phyloP scores from a whole-genome alignment of 1,140 invertebrate species.

The Procambarus clarkii region DNA sequence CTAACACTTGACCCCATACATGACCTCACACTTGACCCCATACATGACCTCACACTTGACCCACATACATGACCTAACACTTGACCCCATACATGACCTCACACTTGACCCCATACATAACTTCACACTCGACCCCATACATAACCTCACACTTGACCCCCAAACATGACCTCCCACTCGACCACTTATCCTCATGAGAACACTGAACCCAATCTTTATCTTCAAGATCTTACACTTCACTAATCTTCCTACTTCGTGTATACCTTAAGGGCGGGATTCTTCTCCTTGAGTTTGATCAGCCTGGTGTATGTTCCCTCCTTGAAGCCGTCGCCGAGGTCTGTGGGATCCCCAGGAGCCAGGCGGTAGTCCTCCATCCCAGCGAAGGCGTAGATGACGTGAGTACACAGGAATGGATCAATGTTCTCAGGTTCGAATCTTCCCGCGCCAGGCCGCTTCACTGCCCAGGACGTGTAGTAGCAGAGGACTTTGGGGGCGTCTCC shows the following conservation, averaged over 20 bases:
- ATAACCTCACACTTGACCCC: no score
- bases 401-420: slow-evolving; percentile 90
- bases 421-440: slow-evolving; percentile 92
- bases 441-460: slow-evolving; percentile 88
- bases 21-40: no score
- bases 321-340: slow-evolving; percentile 79
- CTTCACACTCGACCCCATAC: no score
- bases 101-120: no score
- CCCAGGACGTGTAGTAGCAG: slow-evolving; percentile 97
- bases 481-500: slow-evolving; percentile 83
- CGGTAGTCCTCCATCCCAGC: slow-evolving; percentile 84
- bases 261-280: slow-evolving; percentile 92
- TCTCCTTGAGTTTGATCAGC: slow-evolving; percentile 88
- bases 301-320: slow-evolving; percentile 86
- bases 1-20: no score
- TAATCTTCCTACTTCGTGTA: background rate
- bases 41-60: no score
- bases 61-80: no score
- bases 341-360: slow-evolving; percentile 83
- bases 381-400: slow-evolving; percentile 95
- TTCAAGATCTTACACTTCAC: no score
- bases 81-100: no score
- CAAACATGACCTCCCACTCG: no score
- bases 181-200: no score
- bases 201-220: no score